Conservation (phyloP, 2,888 invertebrate species). For the Ophraella communa region DNA sequence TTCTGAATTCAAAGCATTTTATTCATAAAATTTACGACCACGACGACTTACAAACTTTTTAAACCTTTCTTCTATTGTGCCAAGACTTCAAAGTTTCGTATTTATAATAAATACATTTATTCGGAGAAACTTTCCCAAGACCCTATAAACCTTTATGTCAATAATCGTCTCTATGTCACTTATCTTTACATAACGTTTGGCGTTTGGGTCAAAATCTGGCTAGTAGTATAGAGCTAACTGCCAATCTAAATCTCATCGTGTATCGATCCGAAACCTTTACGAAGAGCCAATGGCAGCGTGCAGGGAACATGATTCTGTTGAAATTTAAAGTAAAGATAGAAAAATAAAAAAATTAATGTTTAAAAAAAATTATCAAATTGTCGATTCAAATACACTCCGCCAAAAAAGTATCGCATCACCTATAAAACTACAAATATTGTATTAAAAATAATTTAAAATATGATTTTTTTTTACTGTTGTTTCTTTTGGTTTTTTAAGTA, state of each 20-base stretch:
- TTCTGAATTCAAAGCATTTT: neutral
- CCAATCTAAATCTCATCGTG: neutral
- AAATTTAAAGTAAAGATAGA: neutral
- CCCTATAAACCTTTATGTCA: neutral
- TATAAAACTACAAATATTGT: no score
- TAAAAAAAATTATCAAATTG: no score
- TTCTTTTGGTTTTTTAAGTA: no score
- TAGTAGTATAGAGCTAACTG: neutral
- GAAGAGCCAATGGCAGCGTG: neutral
- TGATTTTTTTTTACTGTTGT: no score
- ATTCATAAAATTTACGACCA: neutral
- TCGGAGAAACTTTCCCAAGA: neutral
- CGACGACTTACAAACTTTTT: neutral
- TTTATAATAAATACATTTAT: neutral
- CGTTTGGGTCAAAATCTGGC: neutral
- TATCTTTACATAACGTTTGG: neutral
- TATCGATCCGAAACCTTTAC: neutral
- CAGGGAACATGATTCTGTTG: neutral
- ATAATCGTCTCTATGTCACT: neutral
- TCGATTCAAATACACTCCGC: no score
- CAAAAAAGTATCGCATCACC: no score
- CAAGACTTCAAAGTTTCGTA: neutral
- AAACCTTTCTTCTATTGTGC: neutral
- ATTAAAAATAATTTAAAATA: no score
- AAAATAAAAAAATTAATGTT: no score